These are phyloP conservation scores for Schrankia costaestrigalis DNA, from an alignment of 2,888 invertebrate genomes.

Conservation along the genomic window DNA sequence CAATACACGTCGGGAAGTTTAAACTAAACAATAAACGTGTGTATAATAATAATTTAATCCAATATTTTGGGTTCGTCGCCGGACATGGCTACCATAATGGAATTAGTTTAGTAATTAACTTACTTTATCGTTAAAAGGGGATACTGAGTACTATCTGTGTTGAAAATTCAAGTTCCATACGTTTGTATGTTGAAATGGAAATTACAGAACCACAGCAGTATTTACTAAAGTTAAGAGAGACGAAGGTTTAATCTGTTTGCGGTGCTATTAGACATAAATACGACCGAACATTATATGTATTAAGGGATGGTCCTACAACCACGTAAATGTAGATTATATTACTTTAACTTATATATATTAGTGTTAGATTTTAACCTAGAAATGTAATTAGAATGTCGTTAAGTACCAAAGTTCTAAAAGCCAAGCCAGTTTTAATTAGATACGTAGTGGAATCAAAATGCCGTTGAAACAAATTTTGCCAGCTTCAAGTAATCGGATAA, in stretches of 20 bases:
- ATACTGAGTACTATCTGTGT: conserved; percentile 44
- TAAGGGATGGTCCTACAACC: conserved; percentile 18
- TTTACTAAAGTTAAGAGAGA: conserved; percentile 38
- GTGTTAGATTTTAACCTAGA: conserved; percentile 22
- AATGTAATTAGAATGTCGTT: conserved; percentile 23
- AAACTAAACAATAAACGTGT: conserved; percentile 35
- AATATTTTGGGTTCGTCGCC: conserved; percentile 38
- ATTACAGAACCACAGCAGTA: conserved; percentile 34
- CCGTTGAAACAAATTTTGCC: no score
- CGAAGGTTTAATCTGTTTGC: conserved; percentile 40
- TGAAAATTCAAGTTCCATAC: conserved; percentile 54
- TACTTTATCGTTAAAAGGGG: conserved; percentile 61
- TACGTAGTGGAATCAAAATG: no score
- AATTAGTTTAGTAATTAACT: conserved; percentile 66
- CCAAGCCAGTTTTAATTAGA: conserved; percentile 16
- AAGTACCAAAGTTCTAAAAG: conserved; percentile 9
- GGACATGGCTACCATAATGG: conserved; percentile 49
- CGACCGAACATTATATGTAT: conserved; percentile 30
- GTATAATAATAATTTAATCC: conserved; percentile 38
- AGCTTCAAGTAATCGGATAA: no score
- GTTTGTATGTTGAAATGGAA: conserved; percentile 36
- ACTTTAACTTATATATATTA: no score
- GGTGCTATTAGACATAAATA: conserved; percentile 36
- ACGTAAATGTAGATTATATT: conserved; percentile 18
- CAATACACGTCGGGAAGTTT: conserved; percentile 24